phyloP scores from a whole-genome alignment of 30 jellyfish, hydroid and myxozoan genomes.

The Cassiopea xamachana region DNA sequence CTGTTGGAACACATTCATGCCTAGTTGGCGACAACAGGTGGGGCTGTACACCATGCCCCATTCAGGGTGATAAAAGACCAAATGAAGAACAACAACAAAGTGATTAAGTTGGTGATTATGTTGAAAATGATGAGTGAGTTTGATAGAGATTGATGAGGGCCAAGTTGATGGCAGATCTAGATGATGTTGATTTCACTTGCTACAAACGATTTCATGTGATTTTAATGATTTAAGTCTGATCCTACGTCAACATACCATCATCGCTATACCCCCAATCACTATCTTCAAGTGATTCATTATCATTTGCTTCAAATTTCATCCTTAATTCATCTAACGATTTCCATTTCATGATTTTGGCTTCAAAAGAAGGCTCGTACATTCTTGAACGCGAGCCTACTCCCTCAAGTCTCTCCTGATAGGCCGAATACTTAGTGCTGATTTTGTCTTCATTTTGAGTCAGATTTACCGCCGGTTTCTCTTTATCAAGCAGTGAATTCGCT shows the following conservation, averaged over 20 bases:
- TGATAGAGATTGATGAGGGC: neutral
- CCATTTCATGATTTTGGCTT: slow-evolving; percentile 15
- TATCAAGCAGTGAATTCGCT: neutral
- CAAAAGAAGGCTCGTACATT: slow-evolving; percentile 18
- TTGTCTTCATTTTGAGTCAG: neutral
- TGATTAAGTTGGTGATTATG: neutral
- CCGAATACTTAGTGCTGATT: neutral
- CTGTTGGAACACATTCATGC: no score
- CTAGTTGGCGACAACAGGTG: no score
- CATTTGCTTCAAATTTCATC: slow-evolving; percentile 28
- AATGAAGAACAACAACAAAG: no score
- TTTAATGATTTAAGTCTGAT: neutral
- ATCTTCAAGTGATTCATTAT: slow-evolving; percentile 5
- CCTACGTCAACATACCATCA: slow-evolving; percentile 3
- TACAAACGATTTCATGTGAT: no score
- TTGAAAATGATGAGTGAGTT: neutral
- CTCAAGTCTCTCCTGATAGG: slow-evolving; percentile 27
- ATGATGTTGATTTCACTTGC: no score
- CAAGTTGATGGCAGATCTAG: neutral
- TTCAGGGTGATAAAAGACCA: no score
- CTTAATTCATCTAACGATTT: slow-evolving; percentile 31
- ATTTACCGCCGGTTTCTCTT: neutral
- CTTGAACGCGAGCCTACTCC: slow-evolving; percentile 6
- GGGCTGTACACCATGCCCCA: no score
- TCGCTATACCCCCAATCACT: neutral